Evolutionary conservation across 2,888 invertebrate genomes (phyloP).

Genomic region (Euplagia quadripunctaria): DNA sequence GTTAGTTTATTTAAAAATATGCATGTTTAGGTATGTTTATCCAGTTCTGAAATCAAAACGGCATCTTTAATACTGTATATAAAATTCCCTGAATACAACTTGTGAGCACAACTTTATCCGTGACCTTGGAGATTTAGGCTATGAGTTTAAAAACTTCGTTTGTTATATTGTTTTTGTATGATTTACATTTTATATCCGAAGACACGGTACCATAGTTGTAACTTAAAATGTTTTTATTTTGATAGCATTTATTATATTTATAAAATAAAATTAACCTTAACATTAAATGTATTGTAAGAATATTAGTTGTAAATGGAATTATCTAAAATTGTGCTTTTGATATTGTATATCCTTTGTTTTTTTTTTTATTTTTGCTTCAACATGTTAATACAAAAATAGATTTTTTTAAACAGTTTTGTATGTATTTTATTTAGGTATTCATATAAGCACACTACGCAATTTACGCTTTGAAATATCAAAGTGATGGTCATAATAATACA

Average conservation of each 20-base stretch:
- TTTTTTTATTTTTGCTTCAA: conserved; percentile 46
- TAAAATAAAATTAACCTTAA: conserved; percentile 36
- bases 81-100: background rate
- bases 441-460: background rate
- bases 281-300: conserved; percentile 44
- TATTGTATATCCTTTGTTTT: conserved; percentile 58
- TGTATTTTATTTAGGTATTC: conserved; percentile 48
- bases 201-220: background rate
- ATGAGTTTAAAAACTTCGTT: background rate
- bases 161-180: background rate
- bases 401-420: conserved; percentile 56
- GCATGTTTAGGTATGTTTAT: background rate
- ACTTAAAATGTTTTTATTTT: conserved; percentile 37
- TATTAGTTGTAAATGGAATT: conserved; percentile 43
- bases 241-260: conserved; percentile 57
- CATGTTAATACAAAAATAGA: conserved; percentile 60
- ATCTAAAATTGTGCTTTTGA: conserved; percentile 44
- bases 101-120: background rate
- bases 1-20: background rate
- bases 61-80: background rate
- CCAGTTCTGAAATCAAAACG: background rate
- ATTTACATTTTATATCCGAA: background rate
- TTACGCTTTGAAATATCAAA: no score
- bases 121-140: background rate
- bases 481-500: conserved; percentile 38